phyloP scores from a whole-genome alignment of 2,888 invertebrate genomes.

The Aphelenchoides bicaudatus region DNA sequence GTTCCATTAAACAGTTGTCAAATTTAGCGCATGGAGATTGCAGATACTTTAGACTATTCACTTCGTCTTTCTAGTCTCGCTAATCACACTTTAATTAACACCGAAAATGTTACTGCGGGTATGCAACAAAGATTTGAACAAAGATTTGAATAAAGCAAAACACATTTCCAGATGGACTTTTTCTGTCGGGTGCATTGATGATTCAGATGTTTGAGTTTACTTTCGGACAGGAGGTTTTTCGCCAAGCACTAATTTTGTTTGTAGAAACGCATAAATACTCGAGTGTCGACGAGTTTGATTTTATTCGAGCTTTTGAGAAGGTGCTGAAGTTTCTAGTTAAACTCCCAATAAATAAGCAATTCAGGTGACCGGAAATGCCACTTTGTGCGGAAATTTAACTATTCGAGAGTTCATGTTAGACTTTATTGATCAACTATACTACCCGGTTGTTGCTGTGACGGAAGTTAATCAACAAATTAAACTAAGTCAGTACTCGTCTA shows the following conservation, averaged over 20 bases:
- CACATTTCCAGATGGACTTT: conserved; percentile 6
- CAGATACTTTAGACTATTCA: background rate
- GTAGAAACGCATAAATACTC: background rate
- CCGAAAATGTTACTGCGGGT: too few relatives aligned
- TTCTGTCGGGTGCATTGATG: background rate
- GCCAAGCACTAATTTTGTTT: background rate
- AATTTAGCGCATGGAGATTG: background rate
- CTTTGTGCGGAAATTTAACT: conserved; percentile 6
- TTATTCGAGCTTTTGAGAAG: conserved; percentile 9
- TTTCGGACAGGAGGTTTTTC: background rate
- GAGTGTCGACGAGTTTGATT: conserved; percentile 5
- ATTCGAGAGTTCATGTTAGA: conserved; percentile 6
- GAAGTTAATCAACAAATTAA: too few relatives aligned
- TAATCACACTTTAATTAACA: too few relatives aligned
- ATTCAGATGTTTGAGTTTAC: conserved; percentile 3
- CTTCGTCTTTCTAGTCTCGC: too few relatives aligned
- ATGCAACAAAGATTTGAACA: background rate
- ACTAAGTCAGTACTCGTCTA: background rate
- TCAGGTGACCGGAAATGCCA: conserved; percentile 1
- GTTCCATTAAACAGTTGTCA: too few relatives aligned
- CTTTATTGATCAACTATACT: background rate
- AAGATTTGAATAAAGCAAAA: background rate
- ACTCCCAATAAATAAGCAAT: background rate
- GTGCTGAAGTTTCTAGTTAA: background rate
- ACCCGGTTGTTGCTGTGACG: background rate